Evolutionary conservation across 2,888 invertebrate genomes (phyloP).

Genomic region (Paralinhomoeus sp.): DNA sequence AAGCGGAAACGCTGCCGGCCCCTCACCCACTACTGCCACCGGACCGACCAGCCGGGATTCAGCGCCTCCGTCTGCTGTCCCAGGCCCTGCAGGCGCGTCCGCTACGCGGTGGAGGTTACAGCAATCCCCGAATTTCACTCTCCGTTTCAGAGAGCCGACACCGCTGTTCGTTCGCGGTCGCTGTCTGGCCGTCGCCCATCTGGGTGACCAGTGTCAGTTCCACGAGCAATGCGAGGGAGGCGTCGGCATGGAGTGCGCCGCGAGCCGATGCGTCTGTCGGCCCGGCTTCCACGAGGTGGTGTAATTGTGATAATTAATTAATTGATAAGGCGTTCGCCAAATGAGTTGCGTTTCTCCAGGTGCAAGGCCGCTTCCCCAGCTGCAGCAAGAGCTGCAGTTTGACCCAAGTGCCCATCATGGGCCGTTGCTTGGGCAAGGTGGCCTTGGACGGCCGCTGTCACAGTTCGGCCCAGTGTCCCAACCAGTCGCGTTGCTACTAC

Average conservation of each 20-base stretch:
- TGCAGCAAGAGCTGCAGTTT: slow-evolving; percentile 16
- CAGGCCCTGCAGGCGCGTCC: slow-evolving; percentile 15
- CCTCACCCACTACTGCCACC: slow-evolving; percentile 24
- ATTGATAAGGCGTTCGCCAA: not conserved
- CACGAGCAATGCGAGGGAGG: slow-evolving; percentile 26
- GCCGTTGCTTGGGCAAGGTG: slow-evolving; percentile 8
- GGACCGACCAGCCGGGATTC: slow-evolving; percentile 12
- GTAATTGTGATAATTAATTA: not conserved
- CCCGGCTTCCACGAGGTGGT: slow-evolving; percentile 16
- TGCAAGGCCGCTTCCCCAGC: slow-evolving; percentile 19
- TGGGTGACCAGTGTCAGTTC: slow-evolving; percentile 22
- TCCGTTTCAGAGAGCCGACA: slow-evolving; percentile 7
- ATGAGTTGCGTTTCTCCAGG: not conserved
- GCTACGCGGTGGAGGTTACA: no score
- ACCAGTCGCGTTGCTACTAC: not conserved
- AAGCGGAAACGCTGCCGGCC: slow-evolving; percentile 14
- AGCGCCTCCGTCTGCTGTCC: slow-evolving; percentile 24
- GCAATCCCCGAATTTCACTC: no score
- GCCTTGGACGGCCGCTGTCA: not conserved
- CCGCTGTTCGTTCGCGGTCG: slow-evolving; percentile 10
- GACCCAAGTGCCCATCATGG: slow-evolving; percentile 9
- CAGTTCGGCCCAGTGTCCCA: not conserved
- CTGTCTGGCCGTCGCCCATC: slow-evolving; percentile 20
- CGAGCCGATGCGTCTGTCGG: slow-evolving; percentile 15
- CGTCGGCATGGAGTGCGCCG: slow-evolving; percentile 18